A percentile compares a stretch with the other conserved stretches of the same genome.
Evolutionary conservation across 2,888 invertebrate species (phyloP).

Genomic region (Stratiomys singularior): DNA sequence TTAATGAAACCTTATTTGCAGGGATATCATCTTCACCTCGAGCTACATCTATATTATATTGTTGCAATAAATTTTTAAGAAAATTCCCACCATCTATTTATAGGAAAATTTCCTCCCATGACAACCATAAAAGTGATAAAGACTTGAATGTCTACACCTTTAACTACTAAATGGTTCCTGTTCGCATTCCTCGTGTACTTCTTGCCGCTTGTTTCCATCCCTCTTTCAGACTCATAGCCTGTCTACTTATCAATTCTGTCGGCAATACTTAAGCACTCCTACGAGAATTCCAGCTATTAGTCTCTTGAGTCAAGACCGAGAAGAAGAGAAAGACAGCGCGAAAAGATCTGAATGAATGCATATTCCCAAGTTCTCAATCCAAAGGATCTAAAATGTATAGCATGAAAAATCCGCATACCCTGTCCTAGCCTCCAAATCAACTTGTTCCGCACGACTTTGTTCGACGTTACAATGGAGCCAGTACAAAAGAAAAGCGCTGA

Average conservation of each 20-base stretch:
- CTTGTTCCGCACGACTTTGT: neutral
- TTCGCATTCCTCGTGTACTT: constrained; percentile 19
- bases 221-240: neutral
- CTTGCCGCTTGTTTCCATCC: neutral
- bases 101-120: constrained; percentile 43
- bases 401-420: neutral
- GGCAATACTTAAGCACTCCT: constrained; percentile 43
- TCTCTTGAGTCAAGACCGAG: constrained; percentile 20
- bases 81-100: constrained; percentile 27
- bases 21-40: neutral
- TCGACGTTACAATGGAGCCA: constrained; percentile 21
- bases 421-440: neutral
- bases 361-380: constrained; percentile 22
- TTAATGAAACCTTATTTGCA: neutral
- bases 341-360: constrained; percentile 24
- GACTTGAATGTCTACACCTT: constrained; percentile 36
- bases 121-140: constrained; percentile 44
- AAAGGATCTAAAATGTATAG: neutral
- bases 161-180: constrained; percentile 39
- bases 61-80: constrained; percentile 16
- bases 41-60: constrained; percentile 2
- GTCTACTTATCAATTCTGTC: constrained; percentile 45
- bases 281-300: constrained; percentile 35
- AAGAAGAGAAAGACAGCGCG: constrained; percentile 11
- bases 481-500: constrained; percentile 15